Evolutionary conservation across 2,888 invertebrate genomes (phyloP).

Genomic region (Andrena praecox): DNA sequence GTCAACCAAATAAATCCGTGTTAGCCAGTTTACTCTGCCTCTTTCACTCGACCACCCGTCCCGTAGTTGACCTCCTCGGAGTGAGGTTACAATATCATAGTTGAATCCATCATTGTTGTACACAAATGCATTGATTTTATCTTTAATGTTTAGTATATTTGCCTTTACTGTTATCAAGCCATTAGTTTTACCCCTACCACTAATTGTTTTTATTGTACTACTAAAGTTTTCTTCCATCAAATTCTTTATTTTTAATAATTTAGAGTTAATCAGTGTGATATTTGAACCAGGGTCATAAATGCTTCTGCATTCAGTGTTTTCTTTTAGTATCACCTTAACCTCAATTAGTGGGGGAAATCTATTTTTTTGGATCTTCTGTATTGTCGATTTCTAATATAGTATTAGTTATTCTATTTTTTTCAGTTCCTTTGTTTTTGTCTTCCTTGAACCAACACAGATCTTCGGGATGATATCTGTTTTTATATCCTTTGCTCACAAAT

Average conservation of each 20-base stretch:
- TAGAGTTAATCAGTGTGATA: not conserved
- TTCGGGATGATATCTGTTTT: not conserved
- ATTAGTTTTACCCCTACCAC: constrained; percentile 7
- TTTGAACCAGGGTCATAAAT: not conserved
- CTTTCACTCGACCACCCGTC: too few relatives aligned
- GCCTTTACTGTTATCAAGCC: constrained; percentile 8
- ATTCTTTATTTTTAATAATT: not conserved
- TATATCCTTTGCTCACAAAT: not conserved
- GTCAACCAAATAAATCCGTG: too few relatives aligned
- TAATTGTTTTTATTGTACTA: not conserved
- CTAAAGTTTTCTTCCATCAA: not conserved
- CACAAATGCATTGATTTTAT: constrained; percentile 6
- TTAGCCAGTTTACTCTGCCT: too few relatives aligned
- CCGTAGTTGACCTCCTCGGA: too few relatives aligned
- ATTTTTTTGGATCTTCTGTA: constrained; percentile 4
- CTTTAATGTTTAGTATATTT: not conserved
- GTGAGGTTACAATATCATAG: too few relatives aligned
- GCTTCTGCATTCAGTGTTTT: not conserved
- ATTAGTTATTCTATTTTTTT: not conserved
- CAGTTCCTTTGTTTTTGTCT: not conserved
- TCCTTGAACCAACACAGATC: not conserved
- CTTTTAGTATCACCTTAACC: not conserved
- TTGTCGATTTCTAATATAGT: not conserved
- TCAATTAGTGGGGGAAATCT: not conserved
- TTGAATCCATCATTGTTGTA: constrained; percentile 4